Evolutionary conservation across 1,140 invertebrate species (phyloP).

Genomic region (Megalonaias nervosa): DNA sequence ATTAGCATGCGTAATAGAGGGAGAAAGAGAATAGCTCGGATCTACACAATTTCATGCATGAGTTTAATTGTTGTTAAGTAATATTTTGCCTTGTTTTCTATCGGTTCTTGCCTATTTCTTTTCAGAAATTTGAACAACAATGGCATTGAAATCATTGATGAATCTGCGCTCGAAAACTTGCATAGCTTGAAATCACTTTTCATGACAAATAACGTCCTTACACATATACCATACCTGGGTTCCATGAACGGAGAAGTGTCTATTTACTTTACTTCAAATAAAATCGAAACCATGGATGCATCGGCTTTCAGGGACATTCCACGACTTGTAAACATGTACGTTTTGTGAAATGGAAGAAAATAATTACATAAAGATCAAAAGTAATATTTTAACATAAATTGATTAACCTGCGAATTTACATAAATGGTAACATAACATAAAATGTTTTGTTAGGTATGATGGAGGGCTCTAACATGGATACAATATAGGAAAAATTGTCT

Average conservation of each 20-base stretch:
- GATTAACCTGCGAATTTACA: too few relatives aligned
- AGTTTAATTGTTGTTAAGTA: too few relatives aligned
- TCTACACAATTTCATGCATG: too few relatives aligned
- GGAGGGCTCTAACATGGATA: too few relatives aligned
- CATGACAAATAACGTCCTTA: slow-evolving; percentile 16
- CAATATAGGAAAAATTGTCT: too few relatives aligned
- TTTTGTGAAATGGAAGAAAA: not conserved
- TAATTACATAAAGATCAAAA: too few relatives aligned
- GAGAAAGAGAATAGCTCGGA: too few relatives aligned
- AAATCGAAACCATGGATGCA: slow-evolving; percentile 19
- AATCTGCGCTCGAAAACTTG: slow-evolving; percentile 13
- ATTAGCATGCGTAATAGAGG: too few relatives aligned
- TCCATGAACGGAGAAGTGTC: slow-evolving; percentile 10
- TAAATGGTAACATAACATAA: too few relatives aligned
- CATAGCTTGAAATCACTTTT: slow-evolving; percentile 5
- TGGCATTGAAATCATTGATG: slow-evolving; percentile 3
- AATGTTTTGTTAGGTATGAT: too few relatives aligned
- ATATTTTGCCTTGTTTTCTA: too few relatives aligned
- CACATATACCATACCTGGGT: slow-evolving; percentile 18
- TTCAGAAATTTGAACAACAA: slow-evolving; percentile 48
- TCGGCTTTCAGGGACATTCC: slow-evolving; percentile 10
- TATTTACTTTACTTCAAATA: slow-evolving; percentile 14
- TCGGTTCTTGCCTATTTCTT: not conserved
- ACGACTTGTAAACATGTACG: slow-evolving; percentile 19
- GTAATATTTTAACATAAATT: too few relatives aligned